Evolutionary conservation across 2,888 invertebrate species (phyloP).

Genomic region (Melinaea menophilus): DNA sequence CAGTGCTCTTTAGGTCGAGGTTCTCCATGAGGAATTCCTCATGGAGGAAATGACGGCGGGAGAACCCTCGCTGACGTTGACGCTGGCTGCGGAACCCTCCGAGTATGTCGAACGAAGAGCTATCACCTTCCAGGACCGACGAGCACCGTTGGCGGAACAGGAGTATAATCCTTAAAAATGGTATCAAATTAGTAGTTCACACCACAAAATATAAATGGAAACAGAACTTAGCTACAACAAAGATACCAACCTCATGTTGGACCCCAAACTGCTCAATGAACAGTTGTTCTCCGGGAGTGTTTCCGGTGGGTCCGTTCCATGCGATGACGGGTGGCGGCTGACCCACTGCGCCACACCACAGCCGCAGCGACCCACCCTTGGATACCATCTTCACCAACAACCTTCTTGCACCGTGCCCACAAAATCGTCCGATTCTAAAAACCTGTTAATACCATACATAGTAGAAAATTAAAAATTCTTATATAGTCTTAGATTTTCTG

Average conservation of each 20-base stretch:
- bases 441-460: conserved; percentile 41
- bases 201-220: background rate
- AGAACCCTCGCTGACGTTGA: conserved; percentile 74
- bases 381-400: conserved; percentile 53
- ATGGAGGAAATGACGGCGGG: conserved; percentile 57
- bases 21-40: conserved; percentile 82
- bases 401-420: conserved; percentile 58
- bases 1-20: conserved; percentile 88
- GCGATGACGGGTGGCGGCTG: conserved; percentile 78
- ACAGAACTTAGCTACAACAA: too few relatives aligned
- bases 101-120: conserved; percentile 67
- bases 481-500: too few relatives aligned
- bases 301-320: conserved; percentile 73
- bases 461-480: background rate
- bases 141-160: conserved; percentile 82
- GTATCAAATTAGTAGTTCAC: too few relatives aligned
- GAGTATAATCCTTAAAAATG: conserved; percentile 83
- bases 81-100: conserved; percentile 73
- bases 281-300: conserved; percentile 60
- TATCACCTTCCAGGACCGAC: conserved; percentile 65
- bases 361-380: conserved; percentile 61
- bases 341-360: conserved; percentile 82
- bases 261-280: conserved; percentile 59
- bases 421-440: conserved; percentile 62
- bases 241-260: conserved; percentile 53